Evolutionary conservation across 2,797 vertebrate genomes (phyloP), one percentile per base, ranked within the genome.

Genomic region (Micrastur ruficollis): DNA sequence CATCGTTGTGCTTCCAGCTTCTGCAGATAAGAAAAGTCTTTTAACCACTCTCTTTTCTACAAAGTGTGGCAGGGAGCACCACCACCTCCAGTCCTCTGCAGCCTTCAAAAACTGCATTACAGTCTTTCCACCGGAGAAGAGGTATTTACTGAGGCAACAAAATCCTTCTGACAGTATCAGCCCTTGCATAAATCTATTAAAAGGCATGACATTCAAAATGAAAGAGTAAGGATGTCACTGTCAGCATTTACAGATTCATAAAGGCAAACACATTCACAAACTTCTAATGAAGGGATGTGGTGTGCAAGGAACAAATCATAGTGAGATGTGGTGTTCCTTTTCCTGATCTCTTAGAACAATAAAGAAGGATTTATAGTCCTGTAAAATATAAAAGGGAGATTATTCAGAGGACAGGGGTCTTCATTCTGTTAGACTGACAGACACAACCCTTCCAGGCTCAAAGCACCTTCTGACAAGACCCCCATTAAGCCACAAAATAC

Each of bases 1-100:
- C 70, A 4, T 2, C 2, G 2, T 82, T 6, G 61, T 0, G 0
- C 61, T 22, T 27, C 14, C 40, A 34, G 4, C 42, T 31, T 49
- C 62, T 56, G 27, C 84, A 5, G 7, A 5, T 1, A 11, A 73
- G 2, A 29, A 7, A 21, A 19, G 29, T 1, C 62, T 59, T 66
- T 47, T 5, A 76, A 74, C 9, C 27, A 5, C 23, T 11, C 29
- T 36, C 14, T 23, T 38, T 34, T 8, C 38, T 17, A 40, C 19
- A 3, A n/a, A 59, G 31, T 0, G 5, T 21, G 62, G 7, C 40
- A 31, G 44, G 36, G 31, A 83, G 21, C 61, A 56, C 40, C 46
- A 26, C 5, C 34, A 40, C 32, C 67, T 47, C 66, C 70, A 36
- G 42, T 14, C 52, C 76, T 20, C 58, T 8, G 2, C 46, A 49